phyloP scores from a whole-genome alignment of 2,888 invertebrate genomes.

The Epirrhoe alternata region DNA sequence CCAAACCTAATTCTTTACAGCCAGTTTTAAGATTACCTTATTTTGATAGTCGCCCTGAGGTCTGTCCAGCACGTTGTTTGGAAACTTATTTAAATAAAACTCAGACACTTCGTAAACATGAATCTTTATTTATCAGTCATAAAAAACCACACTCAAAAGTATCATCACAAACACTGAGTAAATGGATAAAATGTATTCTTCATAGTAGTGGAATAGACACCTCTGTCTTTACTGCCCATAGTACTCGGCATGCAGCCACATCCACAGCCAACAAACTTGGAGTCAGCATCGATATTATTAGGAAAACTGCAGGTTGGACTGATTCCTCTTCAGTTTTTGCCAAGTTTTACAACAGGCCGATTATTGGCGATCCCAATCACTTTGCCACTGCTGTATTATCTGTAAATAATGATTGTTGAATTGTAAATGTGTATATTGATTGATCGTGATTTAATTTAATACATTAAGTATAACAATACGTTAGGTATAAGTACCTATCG shows the following conservation, averaged over 20 bases:
- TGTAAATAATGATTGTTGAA: neutral
- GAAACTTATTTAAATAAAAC: constrained; percentile 3
- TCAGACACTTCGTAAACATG: neutral
- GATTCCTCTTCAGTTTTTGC: constrained; percentile 7
- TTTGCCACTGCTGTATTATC: constrained; percentile 5
- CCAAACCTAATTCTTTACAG: neutral
- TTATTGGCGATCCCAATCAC: neutral
- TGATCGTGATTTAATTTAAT: neutral
- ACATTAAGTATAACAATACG: neutral
- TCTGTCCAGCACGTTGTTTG: constrained; percentile 5
- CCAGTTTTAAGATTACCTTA: constrained; percentile 13
- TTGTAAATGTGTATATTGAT: neutral
- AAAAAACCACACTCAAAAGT: constrained; percentile 1
- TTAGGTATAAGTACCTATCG: too few relatives aligned
- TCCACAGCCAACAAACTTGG: constrained; percentile 14
- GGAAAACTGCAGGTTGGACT: constrained; percentile 19
- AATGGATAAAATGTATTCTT: constrained; percentile 9
- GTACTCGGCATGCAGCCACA: constrained; percentile 18
- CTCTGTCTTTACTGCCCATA: constrained; percentile 7
- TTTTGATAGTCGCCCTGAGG: constrained; percentile 10
- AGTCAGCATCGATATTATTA: constrained; percentile 12
- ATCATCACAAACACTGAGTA: constrained; percentile 2
- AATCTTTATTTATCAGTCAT: constrained; percentile 12
- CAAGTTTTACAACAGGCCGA: constrained; percentile 1
- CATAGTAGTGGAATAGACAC: constrained; percentile 7